These are phyloP conservation scores for Crotophaga sulcirostris DNA, from an alignment of 2,113 vertebrate species.

Conservation along the genomic window DNA sequence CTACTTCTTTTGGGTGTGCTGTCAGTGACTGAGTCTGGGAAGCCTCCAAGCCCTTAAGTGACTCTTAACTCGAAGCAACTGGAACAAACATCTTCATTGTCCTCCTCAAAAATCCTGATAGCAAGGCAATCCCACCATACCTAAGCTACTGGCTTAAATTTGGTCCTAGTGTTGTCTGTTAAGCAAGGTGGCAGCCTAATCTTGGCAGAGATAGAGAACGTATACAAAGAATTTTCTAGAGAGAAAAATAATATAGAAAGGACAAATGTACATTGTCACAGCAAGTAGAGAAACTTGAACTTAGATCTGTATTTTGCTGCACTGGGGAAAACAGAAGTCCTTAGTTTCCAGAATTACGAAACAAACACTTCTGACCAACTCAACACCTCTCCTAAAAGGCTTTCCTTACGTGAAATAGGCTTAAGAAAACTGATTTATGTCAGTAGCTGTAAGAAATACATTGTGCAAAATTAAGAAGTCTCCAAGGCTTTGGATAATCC, in stretches of 20 bases:
- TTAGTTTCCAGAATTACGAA: not conserved
- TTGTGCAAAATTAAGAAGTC: not conserved
- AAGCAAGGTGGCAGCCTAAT: not conserved
- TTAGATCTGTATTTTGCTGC: not conserved
- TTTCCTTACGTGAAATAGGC: not conserved
- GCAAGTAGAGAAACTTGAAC: not conserved
- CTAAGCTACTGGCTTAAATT: not conserved
- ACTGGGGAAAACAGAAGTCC: not conserved
- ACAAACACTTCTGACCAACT: not conserved
- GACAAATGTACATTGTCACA: not conserved
- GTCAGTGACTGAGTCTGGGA: not conserved
- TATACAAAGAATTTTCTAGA: not conserved
- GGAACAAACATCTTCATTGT: not conserved
- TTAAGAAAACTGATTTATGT: not conserved
- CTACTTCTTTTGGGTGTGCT: not conserved
- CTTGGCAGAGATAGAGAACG: not conserved
- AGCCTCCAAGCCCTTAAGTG: not conserved
- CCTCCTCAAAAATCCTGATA: not conserved
- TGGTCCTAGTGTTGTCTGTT: not conserved
- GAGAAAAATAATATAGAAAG: not conserved
- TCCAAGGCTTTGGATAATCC: constrained; percentile 17
- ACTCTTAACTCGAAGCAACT: not conserved
- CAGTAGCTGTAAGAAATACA: not conserved
- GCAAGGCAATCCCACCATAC: not conserved
- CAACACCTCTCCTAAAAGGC: not conserved